phyloP scores from a whole-genome alignment of 2,888 invertebrate genomes.

The Candidula unifasciata region DNA sequence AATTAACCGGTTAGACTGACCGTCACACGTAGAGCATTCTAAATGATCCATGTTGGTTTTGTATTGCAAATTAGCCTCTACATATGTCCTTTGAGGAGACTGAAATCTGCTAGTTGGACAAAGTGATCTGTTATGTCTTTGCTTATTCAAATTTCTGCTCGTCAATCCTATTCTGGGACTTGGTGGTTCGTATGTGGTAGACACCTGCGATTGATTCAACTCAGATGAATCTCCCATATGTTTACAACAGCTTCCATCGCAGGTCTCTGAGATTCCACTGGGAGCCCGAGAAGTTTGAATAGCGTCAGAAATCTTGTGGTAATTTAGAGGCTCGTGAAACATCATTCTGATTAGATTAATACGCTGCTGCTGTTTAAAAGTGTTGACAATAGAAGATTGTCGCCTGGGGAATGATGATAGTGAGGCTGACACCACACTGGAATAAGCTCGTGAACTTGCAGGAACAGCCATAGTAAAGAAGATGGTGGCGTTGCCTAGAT shows the following conservation, averaged over 20 bases:
- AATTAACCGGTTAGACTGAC: neutral
- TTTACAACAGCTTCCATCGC: neutral
- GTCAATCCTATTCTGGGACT: neutral
- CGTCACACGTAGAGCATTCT: neutral
- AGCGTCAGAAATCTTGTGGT: neutral
- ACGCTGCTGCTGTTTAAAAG: slow-evolving; percentile 29
- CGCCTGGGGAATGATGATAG: neutral
- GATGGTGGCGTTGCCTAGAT: neutral
- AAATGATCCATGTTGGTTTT: too few relatives aligned
- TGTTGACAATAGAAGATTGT: slow-evolving; percentile 5
- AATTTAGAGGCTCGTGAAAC: neutral
- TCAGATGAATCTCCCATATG: neutral
- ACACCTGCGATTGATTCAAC: neutral
- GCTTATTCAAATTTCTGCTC: neutral
- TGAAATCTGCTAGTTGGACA: too few relatives aligned
- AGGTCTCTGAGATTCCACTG: neutral
- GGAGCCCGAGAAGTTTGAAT: neutral
- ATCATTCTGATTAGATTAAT: slow-evolving; percentile 16
- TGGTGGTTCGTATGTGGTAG: neutral
- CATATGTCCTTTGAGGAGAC: too few relatives aligned
- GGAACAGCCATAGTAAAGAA: neutral
- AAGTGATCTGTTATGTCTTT: neutral
- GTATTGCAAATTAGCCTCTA: too few relatives aligned
- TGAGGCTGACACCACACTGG: too few relatives aligned
- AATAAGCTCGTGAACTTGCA: neutral